A percentile compares a stretch with the other conserved stretches of the same genome.
Evolutionary conservation across 2,113 vertebrate genomes (phyloP).

Genomic region (Erinaceus europaeus): DNA sequence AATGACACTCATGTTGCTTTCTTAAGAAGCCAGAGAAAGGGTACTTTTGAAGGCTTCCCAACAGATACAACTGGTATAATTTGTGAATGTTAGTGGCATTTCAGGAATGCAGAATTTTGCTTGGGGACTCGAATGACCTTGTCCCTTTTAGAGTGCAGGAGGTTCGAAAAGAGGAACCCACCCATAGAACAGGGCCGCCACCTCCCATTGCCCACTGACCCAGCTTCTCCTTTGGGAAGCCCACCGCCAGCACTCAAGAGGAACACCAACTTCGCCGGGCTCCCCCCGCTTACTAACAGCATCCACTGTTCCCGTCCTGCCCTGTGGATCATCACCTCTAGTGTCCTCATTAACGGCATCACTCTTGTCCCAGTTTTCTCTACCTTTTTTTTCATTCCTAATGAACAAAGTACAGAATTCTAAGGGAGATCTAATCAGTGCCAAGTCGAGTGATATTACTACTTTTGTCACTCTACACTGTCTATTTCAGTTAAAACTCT

Average conservation of each 20-base stretch:
- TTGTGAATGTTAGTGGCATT: background rate
- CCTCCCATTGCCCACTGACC: background rate
- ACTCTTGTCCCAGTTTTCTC: background rate
- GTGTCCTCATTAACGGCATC: background rate
- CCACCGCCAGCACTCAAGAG: background rate
- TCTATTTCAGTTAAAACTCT: slow-evolving; percentile 2
- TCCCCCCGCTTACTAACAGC: background rate
- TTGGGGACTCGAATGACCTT: background rate
- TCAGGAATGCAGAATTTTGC: slow-evolving; percentile 1
- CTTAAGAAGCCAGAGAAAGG: background rate
- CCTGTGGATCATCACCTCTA: background rate
- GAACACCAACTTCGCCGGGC: background rate
- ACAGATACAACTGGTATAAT: background rate
- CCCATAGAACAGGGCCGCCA: background rate
- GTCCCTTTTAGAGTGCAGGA: background rate
- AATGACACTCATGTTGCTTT: background rate
- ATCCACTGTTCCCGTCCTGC: too few relatives aligned
- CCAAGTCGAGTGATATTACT: background rate
- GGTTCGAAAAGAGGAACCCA: background rate
- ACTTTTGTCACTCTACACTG: background rate
- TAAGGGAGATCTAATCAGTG: background rate
- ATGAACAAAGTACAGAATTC: background rate
- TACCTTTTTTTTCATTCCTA: slow-evolving; percentile 12
- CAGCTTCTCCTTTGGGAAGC: background rate
- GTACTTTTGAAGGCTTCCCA: background rate